phyloP scores from a whole-genome alignment of 2,888 invertebrate species.

The Taphrorychus bicolor region DNA sequence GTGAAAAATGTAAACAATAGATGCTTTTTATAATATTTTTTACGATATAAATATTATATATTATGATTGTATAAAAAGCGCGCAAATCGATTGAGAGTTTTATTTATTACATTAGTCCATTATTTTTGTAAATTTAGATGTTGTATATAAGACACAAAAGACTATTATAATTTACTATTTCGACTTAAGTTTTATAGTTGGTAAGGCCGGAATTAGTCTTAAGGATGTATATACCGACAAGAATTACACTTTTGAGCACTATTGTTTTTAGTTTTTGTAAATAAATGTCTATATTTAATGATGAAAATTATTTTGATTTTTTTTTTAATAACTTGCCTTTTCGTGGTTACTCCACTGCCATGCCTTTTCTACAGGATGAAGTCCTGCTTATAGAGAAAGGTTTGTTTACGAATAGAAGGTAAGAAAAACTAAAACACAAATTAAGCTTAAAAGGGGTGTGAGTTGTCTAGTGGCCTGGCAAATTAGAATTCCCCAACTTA shows the following conservation, averaged over 20 bases:
- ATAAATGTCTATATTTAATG: conserved; percentile 41
- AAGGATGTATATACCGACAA: conserved; percentile 33
- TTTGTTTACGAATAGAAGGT: too few relatives aligned
- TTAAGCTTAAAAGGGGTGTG: too few relatives aligned
- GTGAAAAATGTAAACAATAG: conserved; percentile 5
- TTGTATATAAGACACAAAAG: conserved; percentile 39
- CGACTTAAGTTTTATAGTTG: conserved; percentile 12
- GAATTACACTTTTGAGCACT: conserved; percentile 40
- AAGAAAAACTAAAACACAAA: too few relatives aligned
- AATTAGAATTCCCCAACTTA: too few relatives aligned
- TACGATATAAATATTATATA: conserved; percentile 18
- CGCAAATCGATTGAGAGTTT: conserved; percentile 32
- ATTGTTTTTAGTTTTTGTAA: conserved; percentile 42
- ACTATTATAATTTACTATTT: conserved; percentile 33
- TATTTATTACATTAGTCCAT: conserved; percentile 33
- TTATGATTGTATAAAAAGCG: conserved; percentile 27
- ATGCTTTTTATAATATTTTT: conserved; percentile 5
- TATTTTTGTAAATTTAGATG: conserved; percentile 38
- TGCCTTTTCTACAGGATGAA: too few relatives aligned
- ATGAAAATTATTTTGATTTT: neutral
- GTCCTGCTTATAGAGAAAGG: too few relatives aligned
- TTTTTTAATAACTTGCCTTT: neutral
- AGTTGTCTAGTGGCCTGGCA: too few relatives aligned
- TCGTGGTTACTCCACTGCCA: too few relatives aligned
- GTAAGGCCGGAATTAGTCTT: conserved; percentile 26